Evolutionary conservation across 2,113 vertebrate species (phyloP), one percentile per base, ranked within the genome.

Genomic region (Phyllopteryx taeniolatus): DNA sequence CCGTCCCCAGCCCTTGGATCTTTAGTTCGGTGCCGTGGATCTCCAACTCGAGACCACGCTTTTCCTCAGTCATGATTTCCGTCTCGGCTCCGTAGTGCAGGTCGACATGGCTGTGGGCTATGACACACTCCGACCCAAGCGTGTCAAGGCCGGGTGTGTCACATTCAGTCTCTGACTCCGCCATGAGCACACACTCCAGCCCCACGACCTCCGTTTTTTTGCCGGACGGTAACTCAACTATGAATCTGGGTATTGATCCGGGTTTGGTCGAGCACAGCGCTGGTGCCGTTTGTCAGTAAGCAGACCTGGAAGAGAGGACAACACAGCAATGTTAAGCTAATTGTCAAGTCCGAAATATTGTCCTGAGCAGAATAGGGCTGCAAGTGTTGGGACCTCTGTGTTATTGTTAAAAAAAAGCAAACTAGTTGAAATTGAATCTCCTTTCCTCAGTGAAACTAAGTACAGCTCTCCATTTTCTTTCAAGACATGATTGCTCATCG

Each of bases 111-210:
- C 92, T 94, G 78, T 94, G 93, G 83, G 93, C 91, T 80, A 94
- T 94, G 90, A 94, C 92, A 92, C 93, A 94, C 92, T 94, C 93
- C 86, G 93, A 94, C 89, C 93, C 93, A 86, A 94, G 90, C 42
- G 93, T 94, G 90, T 94, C 93, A 82, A 94, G 92, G 86, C 93
- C 93, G 62, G 93, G 90, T 73, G 93, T 93, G 92, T 94, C 93
- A 91, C 93, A 94, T 77, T 94, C 92, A 91, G 92, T 93, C 92
- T 94, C 93, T 90, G 93, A 93, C 92, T 94, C 93, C 15, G 93
- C 91, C 93, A 94, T 94, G 85, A 94, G 91, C 76, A 94, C 92
- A 86, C 92, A 93, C 92, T 94, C 93, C 91, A 94, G 83, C 91
- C 91, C 92, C 79, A 90, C 92, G 86, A 92, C 91, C 91, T 93